Base-by-base conservation (phyloP, 2,113 vertebrate genomes). In the Piprites chloris region DNA sequence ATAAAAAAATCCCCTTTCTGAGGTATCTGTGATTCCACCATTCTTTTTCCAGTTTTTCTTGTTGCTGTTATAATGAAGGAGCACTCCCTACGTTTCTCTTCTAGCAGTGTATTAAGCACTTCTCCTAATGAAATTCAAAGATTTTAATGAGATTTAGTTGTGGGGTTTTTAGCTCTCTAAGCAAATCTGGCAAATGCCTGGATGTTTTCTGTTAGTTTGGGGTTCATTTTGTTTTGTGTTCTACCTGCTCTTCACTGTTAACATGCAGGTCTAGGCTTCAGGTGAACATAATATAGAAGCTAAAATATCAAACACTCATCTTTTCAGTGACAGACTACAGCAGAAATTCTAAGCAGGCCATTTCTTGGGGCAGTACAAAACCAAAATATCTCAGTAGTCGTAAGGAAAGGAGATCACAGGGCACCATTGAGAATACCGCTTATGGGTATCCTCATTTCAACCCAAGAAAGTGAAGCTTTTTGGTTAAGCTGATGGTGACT, bases 341-440 rank as follows among this genome's bases (percentile, higher is more conserved):
- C 30, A 72, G 12, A 58, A 8, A 73, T 39, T 23, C 23, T 33
- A 23, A 50, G 33, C 6, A 88, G 27, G 10, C 14, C 6, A 23
- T 39, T 73, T 80, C 23, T 50, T 5, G 1, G 5, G 28, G n/a
- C 44, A 80, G 73, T 89, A 7, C 23, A 72, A 76, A 23, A 33
- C 21, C 20, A 32, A 53, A 66, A 58, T 4, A 46, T 22, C 12
- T 65, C 41, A 56, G 28, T 2, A 65, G 15, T 1, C 13, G 21
- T 14, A 68, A 68, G 15, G 9, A 63, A 85, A 63, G 27, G 16
- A 52, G 7, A 67, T 56, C 44, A 71, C 12, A 32, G 27, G 24
- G 21, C 39, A 71, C 23, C 1, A 0, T 2, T 53, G 12, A 66
- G 17, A 85, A 44, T 6, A 66, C 0, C 6, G 14, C 9, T 78